Evolutionary conservation across 2,113 vertebrate genomes (phyloP).

Genomic region (Tylochromis polylepis): DNA sequence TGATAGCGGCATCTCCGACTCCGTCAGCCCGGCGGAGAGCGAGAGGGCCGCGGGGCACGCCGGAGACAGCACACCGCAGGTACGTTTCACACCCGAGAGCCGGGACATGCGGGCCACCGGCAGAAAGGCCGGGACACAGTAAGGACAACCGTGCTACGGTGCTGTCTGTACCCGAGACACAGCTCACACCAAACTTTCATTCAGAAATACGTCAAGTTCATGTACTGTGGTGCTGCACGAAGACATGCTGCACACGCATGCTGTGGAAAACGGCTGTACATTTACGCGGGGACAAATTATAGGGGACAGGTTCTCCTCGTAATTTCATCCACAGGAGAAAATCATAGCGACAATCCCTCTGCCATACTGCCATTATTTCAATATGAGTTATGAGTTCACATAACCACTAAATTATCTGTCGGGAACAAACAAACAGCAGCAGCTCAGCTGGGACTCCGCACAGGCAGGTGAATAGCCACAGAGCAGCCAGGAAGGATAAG

Average conservation of each 20-base stretch:
- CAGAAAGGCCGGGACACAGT: background rate
- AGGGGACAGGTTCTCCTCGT: background rate
- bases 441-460: background rate
- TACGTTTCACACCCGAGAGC: constrained; percentile 5
- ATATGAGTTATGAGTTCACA: background rate
- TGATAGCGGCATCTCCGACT: constrained; percentile 61
- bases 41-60: constrained; percentile 42
- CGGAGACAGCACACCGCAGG: constrained; percentile 57
- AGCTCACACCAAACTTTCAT: background rate
- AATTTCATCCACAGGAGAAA: background rate
- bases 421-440: background rate
- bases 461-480: background rate
- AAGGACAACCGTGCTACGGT: background rate
- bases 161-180: background rate
- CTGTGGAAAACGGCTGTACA: background rate
- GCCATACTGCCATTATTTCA: background rate
- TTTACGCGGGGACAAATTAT: background rate
- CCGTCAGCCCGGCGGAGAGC: constrained; percentile 48
- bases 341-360: background rate
- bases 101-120: background rate
- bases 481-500: background rate
- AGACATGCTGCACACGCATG: background rate
- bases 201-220: background rate
- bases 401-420: background rate
- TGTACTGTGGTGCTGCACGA: background rate